Base-by-base conservation (phyloP, 2,888 invertebrate genomes). In the Syritta pipiens region DNA sequence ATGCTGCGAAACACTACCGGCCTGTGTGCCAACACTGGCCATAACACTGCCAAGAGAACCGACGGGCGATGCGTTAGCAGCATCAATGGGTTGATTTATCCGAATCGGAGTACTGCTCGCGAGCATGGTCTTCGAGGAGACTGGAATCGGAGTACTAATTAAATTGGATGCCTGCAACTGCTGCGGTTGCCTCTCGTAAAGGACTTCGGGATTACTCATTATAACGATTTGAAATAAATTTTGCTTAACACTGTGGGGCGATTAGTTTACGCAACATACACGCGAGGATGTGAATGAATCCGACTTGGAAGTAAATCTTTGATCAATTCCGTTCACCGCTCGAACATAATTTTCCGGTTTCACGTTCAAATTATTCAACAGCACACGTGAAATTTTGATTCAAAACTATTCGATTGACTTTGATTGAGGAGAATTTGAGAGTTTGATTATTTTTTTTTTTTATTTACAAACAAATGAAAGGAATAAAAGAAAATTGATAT, bases 91-190 rank as follows among this genome's bases (percentile, higher is more conserved):
- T n/a, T n/a, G n/a, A n/a, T n/a, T n/a, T n/a, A n/a, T 88, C 44
- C 87, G 86, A 59, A 87, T 87, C 9, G 87, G 87, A 35, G 87
- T 87, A 82, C 87, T 87, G 53, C 83, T 85, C 48, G 82, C 22
- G 3, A 82, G n/a, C n/a, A n/a, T n/a, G n/a, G n/a, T n/a, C n/a
- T n/a, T n/a, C n/a, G n/a, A n/a, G n/a, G n/a, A n/a, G n/a, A n/a
- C n/a, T n/a, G n/a, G n/a, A n/a, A n/a, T n/a, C n/a, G n/a, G n/a
- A n/a, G n/a, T n/a, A n/a, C n/a, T n/a, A n/a, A n/a, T n/a, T n/a
- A n/a, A n/a, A n/a, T n/a, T n/a, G n/a, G n/a, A n/a, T n/a, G n/a
- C n/a, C n/a, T n/a, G n/a, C n/a, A n/a, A n/a, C n/a, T n/a, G n/a
- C n/a, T n/a, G n/a, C n/a, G n/a, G n/a, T n/a, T n/a, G n/a, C n/a